Base-by-base conservation (phyloP, 2,888 invertebrate genomes). In the Elegia similella region DNA sequence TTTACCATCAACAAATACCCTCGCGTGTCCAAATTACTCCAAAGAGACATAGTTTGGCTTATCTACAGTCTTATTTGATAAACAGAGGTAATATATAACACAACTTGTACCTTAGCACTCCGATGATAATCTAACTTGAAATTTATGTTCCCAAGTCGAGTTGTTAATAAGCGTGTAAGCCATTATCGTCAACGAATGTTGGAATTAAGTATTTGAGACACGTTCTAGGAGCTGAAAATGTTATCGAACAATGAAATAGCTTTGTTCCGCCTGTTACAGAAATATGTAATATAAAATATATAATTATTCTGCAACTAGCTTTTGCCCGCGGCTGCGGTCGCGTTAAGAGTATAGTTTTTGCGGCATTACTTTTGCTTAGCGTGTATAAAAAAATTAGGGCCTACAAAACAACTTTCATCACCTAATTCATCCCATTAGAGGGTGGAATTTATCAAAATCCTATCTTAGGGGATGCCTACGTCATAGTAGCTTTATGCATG, bases 61-160 rank as follows among this genome's bases (percentile, higher is more conserved):
- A 48, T 48, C 32, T 48, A 13, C 23, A 15, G 30, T 48, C 32
- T 48, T 47, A 47, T 47, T 47, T 48, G 48, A 32, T 32, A 48
- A 15, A 48, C 32, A 13, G 32, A 48, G 48, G 32, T 32, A 15
- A 30, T 48, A 48, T 48, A 48, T 48, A 15, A 48, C 48, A 38
- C 48, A 48, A 48, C 48, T 48, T 48, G 48, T 30, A 32, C 48
- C 30, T 32, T 46, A 46, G 46, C 7, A 46, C 30, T 12, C 34
- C 38, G 48, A 48, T 48, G 48, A 48, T 48, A 48, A 48, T 48
- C 48, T 32, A 48, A 48, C 48, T 10, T 15, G 30, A 48, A 48
- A 48, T 48, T 48, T 48, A 48, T 48, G 48, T 32, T 48, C 16
- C n/a, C 1, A 12, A 23, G 23, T 48, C 10, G 48, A 48, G 32